Evolutionary conservation across 2,888 invertebrate genomes (phyloP).

Genomic region (Temnothorax ravouxi): DNA sequence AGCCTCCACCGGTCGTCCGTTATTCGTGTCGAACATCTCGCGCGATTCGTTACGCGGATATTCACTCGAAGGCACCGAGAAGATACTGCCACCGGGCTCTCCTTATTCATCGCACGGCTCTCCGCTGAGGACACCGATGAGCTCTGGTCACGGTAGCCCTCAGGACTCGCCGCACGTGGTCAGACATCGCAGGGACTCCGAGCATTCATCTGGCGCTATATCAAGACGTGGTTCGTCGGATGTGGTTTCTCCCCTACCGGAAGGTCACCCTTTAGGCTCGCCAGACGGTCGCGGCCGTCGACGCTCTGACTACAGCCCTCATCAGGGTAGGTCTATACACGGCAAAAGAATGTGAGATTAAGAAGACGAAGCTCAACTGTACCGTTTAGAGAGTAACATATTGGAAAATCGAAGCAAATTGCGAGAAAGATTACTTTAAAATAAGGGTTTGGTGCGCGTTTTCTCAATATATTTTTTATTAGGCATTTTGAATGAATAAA

Average conservation of each 20-base stretch:
- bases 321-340: constrained; percentile 80
- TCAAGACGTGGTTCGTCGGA: constrained; percentile 79
- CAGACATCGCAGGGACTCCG: constrained; percentile 81
- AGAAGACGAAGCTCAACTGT: not conserved
- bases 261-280: constrained; percentile 77
- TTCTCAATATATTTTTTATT: not conserved
- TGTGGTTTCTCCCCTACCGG: constrained; percentile 77
- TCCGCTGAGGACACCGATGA: constrained; percentile 80
- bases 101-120: constrained; percentile 81
- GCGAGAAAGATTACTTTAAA: not conserved
- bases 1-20: constrained; percentile 59
- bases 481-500: not conserved
- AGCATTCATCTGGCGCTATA: constrained; percentile 75
- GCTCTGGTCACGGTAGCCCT: constrained; percentile 81
- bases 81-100: constrained; percentile 78
- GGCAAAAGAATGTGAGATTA: constrained; percentile 20
- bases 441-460: not conserved
- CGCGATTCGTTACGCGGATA: constrained; percentile 60
- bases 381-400: not conserved
- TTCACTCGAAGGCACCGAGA: constrained; percentile 80
- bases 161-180: constrained; percentile 80
- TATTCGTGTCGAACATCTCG: constrained; percentile 12
- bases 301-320: constrained; percentile 81
- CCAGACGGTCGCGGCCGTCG: constrained; percentile 80
- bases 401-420: not conserved